Percentiles rank a stretch among this genome's conserved stretches.
phyloP scores from a whole-genome alignment of 2,797 vertebrate genomes.

The Chelon labrosus region DNA sequence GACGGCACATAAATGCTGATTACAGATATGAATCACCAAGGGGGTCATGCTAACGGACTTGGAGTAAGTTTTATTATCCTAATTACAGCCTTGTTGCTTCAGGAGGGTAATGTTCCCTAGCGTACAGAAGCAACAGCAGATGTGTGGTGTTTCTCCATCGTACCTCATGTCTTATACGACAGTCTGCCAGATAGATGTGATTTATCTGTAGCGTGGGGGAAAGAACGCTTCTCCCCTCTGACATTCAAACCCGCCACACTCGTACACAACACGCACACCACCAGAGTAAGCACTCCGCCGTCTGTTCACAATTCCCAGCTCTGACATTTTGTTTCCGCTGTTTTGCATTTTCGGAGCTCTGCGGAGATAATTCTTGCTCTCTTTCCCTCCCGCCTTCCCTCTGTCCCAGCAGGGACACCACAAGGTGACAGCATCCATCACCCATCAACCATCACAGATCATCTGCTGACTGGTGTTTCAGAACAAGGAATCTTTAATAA shows the following conservation, averaged over 20 bases:
- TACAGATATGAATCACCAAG: constrained; percentile 56
- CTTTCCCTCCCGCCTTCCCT: constrained; percentile 17
- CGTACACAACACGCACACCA: constrained; percentile 54
- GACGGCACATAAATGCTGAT: constrained; percentile 60
- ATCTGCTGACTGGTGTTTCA: constrained; percentile 68
- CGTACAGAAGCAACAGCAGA: constrained; percentile 75
- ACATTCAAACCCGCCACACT: constrained; percentile 68
- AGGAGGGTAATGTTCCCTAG: constrained; percentile 73
- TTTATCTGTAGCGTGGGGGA: constrained; percentile 69
- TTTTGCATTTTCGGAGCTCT: constrained; percentile 68
- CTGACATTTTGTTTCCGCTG: constrained; percentile 75
- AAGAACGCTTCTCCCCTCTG: constrained; percentile 69
- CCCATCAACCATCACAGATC: constrained; percentile 64
- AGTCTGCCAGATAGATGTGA: constrained; percentile 75
- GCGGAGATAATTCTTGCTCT: constrained; percentile 57
- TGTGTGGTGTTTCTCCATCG: constrained; percentile 71
- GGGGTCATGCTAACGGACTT: constrained; percentile 63
- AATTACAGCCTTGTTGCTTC: constrained; percentile 68
- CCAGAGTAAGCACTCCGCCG: constrained; percentile 54
- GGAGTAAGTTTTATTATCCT: constrained; percentile 72
- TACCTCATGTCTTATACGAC: constrained; percentile 77
- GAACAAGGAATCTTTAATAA: constrained; percentile 59
- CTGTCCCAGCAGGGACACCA: constrained; percentile 62
- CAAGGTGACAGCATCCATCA: constrained; percentile 83
- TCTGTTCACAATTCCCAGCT: constrained; percentile 80